These are phyloP conservation scores for Hemiscyllium ocellatum DNA, from an alignment of 2,113 vertebrate species.

Conservation along the genomic window DNA sequence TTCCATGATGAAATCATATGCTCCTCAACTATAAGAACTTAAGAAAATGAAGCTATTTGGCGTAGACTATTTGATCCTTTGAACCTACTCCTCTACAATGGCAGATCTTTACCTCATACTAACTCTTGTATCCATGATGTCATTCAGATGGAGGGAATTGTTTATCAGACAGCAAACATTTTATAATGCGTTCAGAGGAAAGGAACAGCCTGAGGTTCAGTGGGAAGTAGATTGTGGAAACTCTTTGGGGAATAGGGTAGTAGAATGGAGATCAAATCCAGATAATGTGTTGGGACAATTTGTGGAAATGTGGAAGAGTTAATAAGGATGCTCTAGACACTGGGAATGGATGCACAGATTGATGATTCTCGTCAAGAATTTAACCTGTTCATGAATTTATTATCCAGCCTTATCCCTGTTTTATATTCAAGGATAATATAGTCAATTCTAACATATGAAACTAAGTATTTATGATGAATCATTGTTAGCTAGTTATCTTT, in stretches of 20 bases:
- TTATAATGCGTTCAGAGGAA: neutral
- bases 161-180: neutral
- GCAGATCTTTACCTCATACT: no score
- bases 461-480: neutral
- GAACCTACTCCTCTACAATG: no score
- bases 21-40: neutral
- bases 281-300: neutral
- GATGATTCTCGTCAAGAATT: neutral
- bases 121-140: neutral
- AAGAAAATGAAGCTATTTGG: no score
- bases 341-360: neutral
- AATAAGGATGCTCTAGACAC: neutral
- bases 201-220: neutral
- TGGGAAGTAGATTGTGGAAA: neutral
- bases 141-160: neutral
- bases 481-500: neutral
- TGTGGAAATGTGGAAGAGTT: neutral
- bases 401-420: neutral
- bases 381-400: neutral
- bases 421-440: neutral
- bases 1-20: neutral
- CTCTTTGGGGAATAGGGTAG: neutral
- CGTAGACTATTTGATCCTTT: no score
- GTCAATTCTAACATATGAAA: neutral
- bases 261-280: neutral